These are phyloP conservation scores for Corticium candelabrum DNA, from an alignment of 37 sponge, comb jelly and placozoan species.

Conservation along the genomic window DNA sequence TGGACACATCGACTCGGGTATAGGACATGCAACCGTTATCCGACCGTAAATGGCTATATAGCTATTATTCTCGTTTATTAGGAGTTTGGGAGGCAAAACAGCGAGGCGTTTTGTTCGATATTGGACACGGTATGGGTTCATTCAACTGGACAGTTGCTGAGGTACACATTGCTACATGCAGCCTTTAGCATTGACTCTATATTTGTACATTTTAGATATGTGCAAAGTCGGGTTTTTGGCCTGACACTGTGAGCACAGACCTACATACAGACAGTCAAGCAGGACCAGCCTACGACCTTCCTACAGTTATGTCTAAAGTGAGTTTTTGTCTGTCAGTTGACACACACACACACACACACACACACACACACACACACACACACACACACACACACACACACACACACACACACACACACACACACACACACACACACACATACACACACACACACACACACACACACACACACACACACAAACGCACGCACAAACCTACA, in stretches of 20 bases:
- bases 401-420: too few species aligned
- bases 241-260: slow-evolving; percentile 30
- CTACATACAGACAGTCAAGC: slow-evolving; percentile 11
- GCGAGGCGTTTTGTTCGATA: slow-evolving; percentile 21
- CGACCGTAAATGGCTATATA: too few species aligned
- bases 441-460: too few species aligned
- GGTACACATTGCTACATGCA: background rate
- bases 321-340: background rate
- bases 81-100: slow-evolving; percentile 7
- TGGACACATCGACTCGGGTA: background rate
- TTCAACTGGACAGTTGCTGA: slow-evolving; percentile 38
- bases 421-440: too few species aligned
- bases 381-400: too few species aligned
- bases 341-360: background rate
- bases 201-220: background rate
- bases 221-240: slow-evolving; percentile 15
- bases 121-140: slow-evolving; percentile 35
- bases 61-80: background rate
- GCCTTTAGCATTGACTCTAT: background rate
- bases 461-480: too few species aligned
- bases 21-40: background rate
- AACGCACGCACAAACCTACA: too few species aligned
- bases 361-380: background rate
- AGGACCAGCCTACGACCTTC: slow-evolving; percentile 41
- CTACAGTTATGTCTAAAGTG: slow-evolving; percentile 30